These are phyloP conservation scores for Bos javanicus DNA, from an alignment of 2,113 vertebrate genomes.

Conservation along the genomic window DNA sequence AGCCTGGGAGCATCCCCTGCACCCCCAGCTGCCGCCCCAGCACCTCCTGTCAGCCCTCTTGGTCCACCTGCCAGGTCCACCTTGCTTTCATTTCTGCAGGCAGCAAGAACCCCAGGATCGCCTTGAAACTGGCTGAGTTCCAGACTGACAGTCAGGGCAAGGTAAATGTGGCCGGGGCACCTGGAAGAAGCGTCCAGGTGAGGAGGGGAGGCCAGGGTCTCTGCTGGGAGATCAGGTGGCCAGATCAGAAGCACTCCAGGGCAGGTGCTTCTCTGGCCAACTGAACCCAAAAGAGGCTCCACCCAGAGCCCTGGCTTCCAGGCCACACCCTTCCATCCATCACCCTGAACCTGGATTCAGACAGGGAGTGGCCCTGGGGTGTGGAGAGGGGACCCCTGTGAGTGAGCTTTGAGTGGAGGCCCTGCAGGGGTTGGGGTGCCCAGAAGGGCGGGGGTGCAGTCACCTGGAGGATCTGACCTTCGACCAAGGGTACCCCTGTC, in stretches of 20 bases:
- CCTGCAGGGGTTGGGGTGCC: neutral
- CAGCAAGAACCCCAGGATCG: constrained; percentile 96
- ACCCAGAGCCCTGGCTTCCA: neutral
- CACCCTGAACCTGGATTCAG: neutral
- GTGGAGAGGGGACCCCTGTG: rapidly evolving
- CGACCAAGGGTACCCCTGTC: rapidly evolving
- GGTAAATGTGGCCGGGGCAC: constrained; percentile 74
- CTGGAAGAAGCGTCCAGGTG: neutral
- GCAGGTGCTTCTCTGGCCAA: neutral
- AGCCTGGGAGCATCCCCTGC: neutral
- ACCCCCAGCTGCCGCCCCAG: rapidly evolving
- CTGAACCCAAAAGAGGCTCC: no score
- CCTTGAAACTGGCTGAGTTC: constrained; percentile 93
- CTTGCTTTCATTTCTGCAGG: constrained; percentile 77
- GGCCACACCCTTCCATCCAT: neutral
- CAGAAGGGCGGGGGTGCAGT: neutral
- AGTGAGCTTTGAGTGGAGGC: neutral
- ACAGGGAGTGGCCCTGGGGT: rapidly evolving
- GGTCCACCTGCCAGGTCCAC: neutral
- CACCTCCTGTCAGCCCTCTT: neutral
- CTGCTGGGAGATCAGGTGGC: neutral
- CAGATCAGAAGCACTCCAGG: neutral
- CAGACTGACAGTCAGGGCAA: constrained; percentile 90
- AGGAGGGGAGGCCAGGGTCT: rapidly evolving
- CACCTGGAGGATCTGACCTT: neutral